Conservation (phyloP, 2,888 invertebrate species). For the Onthophagus sagittarius region DNA sequence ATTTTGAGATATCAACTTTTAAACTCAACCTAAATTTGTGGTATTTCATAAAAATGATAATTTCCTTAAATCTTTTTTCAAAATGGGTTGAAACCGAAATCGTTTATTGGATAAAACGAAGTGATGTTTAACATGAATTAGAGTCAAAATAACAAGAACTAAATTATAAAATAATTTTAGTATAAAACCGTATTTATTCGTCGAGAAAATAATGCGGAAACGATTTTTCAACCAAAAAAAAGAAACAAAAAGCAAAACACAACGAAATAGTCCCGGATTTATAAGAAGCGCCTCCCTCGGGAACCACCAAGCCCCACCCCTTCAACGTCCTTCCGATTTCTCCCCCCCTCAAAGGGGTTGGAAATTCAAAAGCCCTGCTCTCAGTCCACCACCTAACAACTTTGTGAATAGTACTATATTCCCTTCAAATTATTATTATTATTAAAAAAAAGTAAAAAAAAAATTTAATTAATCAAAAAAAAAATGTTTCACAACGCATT, state of each 20-base stretch:
- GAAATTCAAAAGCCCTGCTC: neutral
- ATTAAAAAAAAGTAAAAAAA: neutral
- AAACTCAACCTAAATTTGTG: no score
- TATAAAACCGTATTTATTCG: no score
- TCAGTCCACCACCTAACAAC: neutral
- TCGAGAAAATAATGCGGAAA: neutral
- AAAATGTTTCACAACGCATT: constrained; percentile 45
- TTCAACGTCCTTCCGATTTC: neutral
- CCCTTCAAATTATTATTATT: neutral
- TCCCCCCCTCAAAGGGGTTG: neutral
- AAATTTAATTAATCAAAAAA: neutral
- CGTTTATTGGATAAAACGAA: no score
- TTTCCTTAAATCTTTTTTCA: no score
- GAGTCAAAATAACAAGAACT: no score
- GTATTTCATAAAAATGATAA: no score
- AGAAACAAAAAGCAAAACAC: constrained; percentile 15
- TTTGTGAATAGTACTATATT: neutral
- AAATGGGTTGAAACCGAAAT: no score
- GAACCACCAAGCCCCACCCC: constrained; percentile 23
- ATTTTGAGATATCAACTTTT: no score
- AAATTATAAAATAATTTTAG: no score
- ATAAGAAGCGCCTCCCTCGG: constrained; percentile 35
- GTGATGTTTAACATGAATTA: no score
- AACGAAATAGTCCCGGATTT: constrained; percentile 33
- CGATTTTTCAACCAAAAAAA: neutral